Percentiles rank a stretch among this genome's conserved stretches.
phyloP scores from a whole-genome alignment of 2,888 invertebrate species.

The Resseliella maxima region DNA sequence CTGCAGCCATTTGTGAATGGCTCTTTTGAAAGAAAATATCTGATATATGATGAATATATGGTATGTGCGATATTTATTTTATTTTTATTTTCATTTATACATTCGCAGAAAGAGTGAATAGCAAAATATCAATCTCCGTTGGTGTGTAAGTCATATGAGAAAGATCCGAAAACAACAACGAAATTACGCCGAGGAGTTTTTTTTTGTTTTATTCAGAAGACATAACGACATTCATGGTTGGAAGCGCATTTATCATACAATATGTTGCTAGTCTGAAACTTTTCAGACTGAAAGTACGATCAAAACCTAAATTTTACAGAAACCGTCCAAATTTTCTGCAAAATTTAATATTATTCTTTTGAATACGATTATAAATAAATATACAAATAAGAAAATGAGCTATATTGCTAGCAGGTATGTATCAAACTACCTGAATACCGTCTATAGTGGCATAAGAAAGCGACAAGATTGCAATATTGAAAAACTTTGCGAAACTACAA shows the following conservation, averaged over 20 bases:
- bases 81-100: slow-evolving; percentile 5
- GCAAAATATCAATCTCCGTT: slow-evolving; percentile 8
- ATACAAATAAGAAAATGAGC: neutral
- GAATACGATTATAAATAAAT: neutral
- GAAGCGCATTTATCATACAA: neutral
- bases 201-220: neutral
- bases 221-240: neutral
- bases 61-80: too few species aligned
- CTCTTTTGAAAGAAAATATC: neutral
- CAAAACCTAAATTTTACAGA: too few species aligned
- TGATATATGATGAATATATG: too few species aligned
- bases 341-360: too few species aligned
- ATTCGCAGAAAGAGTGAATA: too few species aligned
- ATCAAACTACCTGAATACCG: neutral
- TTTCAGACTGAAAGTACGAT: too few species aligned
- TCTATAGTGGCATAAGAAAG: neutral
- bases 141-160: neutral
- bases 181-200: neutral
- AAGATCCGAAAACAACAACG: neutral
- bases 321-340: too few species aligned
- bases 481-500: neutral
- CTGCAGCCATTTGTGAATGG: too few species aligned
- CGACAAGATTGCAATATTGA: neutral
- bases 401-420: neutral
- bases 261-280: too few species aligned